Conservation (phyloP, 2,888 invertebrate genomes). For the Drosophila stalkeri region DNA sequence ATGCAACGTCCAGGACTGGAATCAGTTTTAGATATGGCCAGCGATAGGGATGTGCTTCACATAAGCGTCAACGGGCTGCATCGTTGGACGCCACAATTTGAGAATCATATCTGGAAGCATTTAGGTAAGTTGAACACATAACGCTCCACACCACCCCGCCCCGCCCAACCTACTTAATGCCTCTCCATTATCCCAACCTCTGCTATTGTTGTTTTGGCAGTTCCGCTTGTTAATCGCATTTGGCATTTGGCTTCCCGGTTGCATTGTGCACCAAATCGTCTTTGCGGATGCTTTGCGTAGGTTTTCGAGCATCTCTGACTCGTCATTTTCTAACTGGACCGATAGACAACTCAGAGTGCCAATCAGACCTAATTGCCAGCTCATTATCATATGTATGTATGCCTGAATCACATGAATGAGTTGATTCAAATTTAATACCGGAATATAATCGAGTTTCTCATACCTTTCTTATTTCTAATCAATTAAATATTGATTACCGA, state of each 20-base stretch:
- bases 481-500: constrained; percentile 67
- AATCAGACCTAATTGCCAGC: constrained; percentile 65
- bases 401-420: not conserved
- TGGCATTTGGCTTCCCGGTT: constrained; percentile 52
- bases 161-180: not conserved
- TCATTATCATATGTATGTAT: not conserved
- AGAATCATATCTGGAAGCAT: constrained; percentile 85
- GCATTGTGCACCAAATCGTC: constrained; percentile 62
- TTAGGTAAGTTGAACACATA: constrained; percentile 80
- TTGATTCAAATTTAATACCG: not conserved
- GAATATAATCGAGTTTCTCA: not conserved
- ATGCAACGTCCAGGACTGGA: constrained; percentile 52
- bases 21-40: constrained; percentile 25
- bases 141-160: too few relatives aligned
- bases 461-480: constrained; percentile 14
- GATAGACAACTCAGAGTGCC: constrained; percentile 13
- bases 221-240: constrained; percentile 70
- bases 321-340: constrained; percentile 18
- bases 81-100: constrained; percentile 84
- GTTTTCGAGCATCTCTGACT: constrained; percentile 34
- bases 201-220: constrained; percentile 17
- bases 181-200: not conserved
- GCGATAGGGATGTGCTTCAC: constrained; percentile 79
- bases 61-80: constrained; percentile 84
- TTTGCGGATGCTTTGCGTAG: constrained; percentile 22